Percentiles rank a stretch among this genome's conserved stretches.
Evolutionary conservation across 1,140 invertebrate genomes (phyloP).

Genomic region (Saccostrea echinata): DNA sequence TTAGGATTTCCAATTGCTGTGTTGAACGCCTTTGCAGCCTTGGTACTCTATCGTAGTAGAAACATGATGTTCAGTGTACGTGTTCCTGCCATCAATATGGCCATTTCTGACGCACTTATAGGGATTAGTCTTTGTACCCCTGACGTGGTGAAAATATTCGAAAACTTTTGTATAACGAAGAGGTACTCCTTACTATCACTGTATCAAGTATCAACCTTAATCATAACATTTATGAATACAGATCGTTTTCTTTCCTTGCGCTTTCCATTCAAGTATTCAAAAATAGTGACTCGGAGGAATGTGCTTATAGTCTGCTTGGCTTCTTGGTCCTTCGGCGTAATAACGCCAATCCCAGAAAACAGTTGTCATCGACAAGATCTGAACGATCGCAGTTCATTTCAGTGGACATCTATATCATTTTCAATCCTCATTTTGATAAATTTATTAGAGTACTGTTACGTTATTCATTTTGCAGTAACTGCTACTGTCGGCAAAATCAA

Average conservation of each 20-base stretch:
- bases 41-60: not conserved
- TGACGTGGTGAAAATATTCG: not conserved
- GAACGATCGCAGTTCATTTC: not conserved
- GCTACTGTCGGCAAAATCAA: not conserved
- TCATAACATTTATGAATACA: not conserved
- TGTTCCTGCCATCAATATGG: not conserved
- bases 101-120: not conserved
- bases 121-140: not conserved
- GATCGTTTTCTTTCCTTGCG: not conserved
- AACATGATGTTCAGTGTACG: not conserved
- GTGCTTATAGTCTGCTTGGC: not conserved
- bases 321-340: not conserved
- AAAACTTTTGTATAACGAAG: not conserved
- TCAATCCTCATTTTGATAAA: not conserved
- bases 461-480: not conserved
- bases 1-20: not conserved
- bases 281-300: not conserved
- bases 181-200: not conserved
- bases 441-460: not conserved
- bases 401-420: not conserved
- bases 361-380: not conserved
- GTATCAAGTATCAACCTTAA: not conserved
- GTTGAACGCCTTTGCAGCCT: not conserved
- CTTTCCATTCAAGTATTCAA: not conserved
- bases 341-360: not conserved